phyloP scores from a whole-genome alignment of 2,888 invertebrate genomes.

The Bimastos eiseni region DNA sequence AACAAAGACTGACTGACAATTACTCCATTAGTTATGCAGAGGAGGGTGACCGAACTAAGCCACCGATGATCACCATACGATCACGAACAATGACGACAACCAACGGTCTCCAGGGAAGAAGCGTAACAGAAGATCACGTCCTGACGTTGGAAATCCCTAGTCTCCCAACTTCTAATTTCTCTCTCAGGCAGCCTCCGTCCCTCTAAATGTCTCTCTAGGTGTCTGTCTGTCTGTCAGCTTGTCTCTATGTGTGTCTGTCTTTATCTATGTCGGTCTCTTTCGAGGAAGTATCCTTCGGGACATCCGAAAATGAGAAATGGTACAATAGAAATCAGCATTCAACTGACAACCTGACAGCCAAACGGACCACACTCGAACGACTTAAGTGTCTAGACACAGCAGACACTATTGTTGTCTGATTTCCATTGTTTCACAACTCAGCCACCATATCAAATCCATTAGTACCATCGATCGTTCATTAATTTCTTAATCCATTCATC shows the following conservation, averaged over 20 bases:
- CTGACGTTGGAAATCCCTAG: neutral
- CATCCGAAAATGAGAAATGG: slow-evolving; percentile 3
- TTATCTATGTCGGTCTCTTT: neutral
- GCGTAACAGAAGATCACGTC: neutral
- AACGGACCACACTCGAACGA: slow-evolving; percentile 13
- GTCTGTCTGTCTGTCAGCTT: neutral
- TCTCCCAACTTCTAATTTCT: neutral
- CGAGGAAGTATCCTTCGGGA: neutral
- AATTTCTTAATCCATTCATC: neutral
- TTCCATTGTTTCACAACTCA: neutral
- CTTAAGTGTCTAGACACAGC: neutral
- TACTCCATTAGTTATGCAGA: neutral
- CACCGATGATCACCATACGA: neutral
- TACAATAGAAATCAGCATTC: neutral
- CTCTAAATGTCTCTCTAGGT: neutral
- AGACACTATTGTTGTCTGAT: neutral
- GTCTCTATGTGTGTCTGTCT: neutral
- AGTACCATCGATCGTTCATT: neutral
- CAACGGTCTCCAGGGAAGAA: too few species aligned
- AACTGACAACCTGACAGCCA: neutral
- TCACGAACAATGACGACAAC: neutral
- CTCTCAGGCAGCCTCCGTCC: neutral
- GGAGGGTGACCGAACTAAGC: neutral
- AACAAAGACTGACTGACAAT: too few species aligned
- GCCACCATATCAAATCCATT: neutral